Base-by-base conservation (phyloP, 2,113 vertebrate species). In the Sorex araneus region DNA sequence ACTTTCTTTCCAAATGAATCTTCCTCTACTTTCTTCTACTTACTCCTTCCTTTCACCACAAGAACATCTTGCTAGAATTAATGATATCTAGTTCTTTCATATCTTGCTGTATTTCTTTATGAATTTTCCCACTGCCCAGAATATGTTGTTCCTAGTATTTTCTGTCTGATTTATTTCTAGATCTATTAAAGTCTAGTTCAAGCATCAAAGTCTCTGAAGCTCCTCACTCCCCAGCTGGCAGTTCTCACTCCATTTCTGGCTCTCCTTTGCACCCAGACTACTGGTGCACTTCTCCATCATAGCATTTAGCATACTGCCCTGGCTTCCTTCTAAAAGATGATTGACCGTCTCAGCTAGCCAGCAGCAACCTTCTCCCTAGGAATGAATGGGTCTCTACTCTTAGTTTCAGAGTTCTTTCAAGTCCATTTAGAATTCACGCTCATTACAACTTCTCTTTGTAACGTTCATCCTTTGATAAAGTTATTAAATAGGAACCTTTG, bases 401-500 rank as follows among this genome's bases (percentile, higher is more conserved):
- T 6, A 2, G 18, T 83, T 92, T 75, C 73, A 70, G 32, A 94
- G 32, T 47, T 94, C 27, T 81, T 84, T 82, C 25, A 69, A 27
- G 43, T 11, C 5, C 21, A 75, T 87, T 81, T 75, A 60, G 84
- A 94, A 92, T 71, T 82, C 40, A 66, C 4, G 67, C 71, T 73
- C 91, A 30, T 74, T 85, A 34, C 18, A 66, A 28, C 28, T 50
- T 76, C 75, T 45, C 85, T 84, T 84, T 79, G 57, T 57, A 79
- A 83, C 50, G n/a, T 67, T 69, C 63, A 43, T 66, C 45, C 81
- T 93, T 91, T 60, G 71, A 90, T 28, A 87, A 83, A 19, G 2
- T 50, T 88, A 50, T 27, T 79, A 75, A 86, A 79, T 27, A 67
- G 16, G n/a, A 93, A 91, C 73, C 74, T 76, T 94, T 79, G 47